Base-by-base conservation (phyloP, 2,797 vertebrate genomes). In the Chelmon rostratus region DNA sequence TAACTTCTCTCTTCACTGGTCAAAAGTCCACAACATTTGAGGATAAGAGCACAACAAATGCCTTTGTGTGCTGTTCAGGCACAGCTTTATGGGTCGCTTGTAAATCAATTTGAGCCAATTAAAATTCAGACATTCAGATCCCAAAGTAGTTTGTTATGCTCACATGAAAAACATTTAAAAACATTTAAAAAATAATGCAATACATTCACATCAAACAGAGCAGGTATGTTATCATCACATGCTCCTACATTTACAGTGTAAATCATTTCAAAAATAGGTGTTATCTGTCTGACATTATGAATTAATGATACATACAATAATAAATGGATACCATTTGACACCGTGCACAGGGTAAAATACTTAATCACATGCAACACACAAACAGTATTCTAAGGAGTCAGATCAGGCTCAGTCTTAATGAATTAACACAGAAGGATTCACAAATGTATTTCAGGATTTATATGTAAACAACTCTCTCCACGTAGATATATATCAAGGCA, bases 321-420 rank as follows among this genome's bases (percentile, higher is more conserved):
- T 64, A n/a, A 81, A 11, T 79, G 38, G 50, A 83, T 74, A 74
- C 54, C 61, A 84, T 33, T 28, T 71, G 58, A 84, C 54, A 78
- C 40, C 31, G 12, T 31, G n/a, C 33, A 79, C 5, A n/a, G 5
- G 5, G 59, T 50, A 4, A 2, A 0, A 6, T 57, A 75, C 13
- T 13, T 40, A 8, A 68, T 33, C 33, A 53, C 37, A 38, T n/a
- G 5, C 8, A 49, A 72, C 7, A 50, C 38, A 65, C 1, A 58
- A 4, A 46, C 21, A 31, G 0, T 40, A 18, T 59, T 80, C 23
- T 53, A 1, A 76, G 0, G 85, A 65, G 28, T 44, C 3, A 44
- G n/a, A 0, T 52, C 7, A 35, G 25, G 57, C 28, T 3, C 8
- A 42, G 40, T 42, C 12, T 42, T 42, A 8, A 42, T 42, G 40